phyloP scores from a whole-genome alignment of 2,113 vertebrate species.

The Daphoenositta chrysoptera region DNA sequence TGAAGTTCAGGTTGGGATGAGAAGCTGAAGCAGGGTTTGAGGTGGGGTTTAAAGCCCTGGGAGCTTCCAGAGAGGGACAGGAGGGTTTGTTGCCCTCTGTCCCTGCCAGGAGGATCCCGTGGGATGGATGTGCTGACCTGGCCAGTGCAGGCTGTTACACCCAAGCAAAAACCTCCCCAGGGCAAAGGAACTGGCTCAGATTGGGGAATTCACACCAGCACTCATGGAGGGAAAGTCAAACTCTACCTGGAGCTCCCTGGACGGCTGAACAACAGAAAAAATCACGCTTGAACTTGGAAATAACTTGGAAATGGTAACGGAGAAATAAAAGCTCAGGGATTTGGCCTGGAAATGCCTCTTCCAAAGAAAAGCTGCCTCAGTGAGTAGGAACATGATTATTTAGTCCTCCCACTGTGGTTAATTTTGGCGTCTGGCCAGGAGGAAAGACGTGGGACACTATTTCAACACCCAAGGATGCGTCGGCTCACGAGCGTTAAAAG shows the following conservation, averaged over 20 bases:
- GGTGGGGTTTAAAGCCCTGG: background rate
- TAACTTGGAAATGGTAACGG: background rate
- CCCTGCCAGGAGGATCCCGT: fast-evolving
- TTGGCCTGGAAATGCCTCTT: background rate
- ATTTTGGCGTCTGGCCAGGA: background rate
- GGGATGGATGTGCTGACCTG: background rate
- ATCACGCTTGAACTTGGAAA: background rate
- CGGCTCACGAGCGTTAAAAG: background rate
- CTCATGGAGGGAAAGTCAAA: fast-evolving
- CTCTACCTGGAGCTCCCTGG: background rate
- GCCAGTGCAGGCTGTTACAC: fast-evolving
- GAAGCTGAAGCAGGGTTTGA: background rate
- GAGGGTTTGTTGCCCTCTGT: background rate
- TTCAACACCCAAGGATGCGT: fast-evolving
- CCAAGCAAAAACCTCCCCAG: background rate
- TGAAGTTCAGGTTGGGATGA: background rate
- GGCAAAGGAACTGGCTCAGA: background rate
- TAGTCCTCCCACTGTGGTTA: background rate
- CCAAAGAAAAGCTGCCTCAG: background rate
- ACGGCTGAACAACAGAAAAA: background rate
- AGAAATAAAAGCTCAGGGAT: background rate
- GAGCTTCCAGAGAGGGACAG: background rate
- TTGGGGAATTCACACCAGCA: background rate
- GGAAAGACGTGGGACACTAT: background rate
- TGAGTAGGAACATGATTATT: fast-evolving